Conservation (phyloP, 35 echinoderm and acorn worm species). For the Eucidaris tribuloides region DNA sequence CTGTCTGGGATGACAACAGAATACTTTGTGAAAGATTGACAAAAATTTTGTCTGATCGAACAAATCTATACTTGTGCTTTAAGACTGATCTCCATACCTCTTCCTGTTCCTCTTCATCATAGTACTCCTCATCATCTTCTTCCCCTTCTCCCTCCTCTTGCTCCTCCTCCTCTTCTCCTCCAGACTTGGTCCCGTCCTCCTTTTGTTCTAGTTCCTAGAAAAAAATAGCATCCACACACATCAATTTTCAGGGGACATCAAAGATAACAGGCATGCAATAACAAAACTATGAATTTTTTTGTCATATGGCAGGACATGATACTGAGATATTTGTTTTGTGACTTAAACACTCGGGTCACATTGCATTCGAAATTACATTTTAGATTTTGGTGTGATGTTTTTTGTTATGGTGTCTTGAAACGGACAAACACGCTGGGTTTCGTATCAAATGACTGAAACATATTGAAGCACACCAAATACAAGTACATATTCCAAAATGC, state of each 20-base stretch:
- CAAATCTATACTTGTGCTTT: no score
- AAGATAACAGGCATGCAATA: neutral
- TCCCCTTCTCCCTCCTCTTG: conserved; percentile 65
- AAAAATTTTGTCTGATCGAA: no score
- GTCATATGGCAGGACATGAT: neutral
- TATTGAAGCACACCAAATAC: no score
- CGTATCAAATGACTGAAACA: no score
- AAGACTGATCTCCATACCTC: conserved; percentile 36
- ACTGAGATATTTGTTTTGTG: neutral
- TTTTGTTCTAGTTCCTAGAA: conserved; percentile 67
- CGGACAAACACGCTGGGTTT: no score
- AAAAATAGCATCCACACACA: no score
- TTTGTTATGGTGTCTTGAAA: no score
- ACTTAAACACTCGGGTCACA: neutral
- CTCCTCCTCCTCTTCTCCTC: conserved; percentile 64
- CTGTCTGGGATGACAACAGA: no score
- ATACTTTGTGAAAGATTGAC: no score
- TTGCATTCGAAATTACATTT: no score
- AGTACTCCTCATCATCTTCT: conserved; percentile 73
- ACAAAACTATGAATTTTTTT: neutral
- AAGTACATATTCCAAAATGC: no score
- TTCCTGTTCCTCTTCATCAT: conserved; percentile 93
- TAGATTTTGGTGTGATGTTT: no score
- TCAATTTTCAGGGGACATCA: neutral
- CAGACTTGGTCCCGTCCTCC: conserved; percentile 49